Conservation (phyloP, 2,888 invertebrate genomes). For the Teleogryllus oceanicus region DNA sequence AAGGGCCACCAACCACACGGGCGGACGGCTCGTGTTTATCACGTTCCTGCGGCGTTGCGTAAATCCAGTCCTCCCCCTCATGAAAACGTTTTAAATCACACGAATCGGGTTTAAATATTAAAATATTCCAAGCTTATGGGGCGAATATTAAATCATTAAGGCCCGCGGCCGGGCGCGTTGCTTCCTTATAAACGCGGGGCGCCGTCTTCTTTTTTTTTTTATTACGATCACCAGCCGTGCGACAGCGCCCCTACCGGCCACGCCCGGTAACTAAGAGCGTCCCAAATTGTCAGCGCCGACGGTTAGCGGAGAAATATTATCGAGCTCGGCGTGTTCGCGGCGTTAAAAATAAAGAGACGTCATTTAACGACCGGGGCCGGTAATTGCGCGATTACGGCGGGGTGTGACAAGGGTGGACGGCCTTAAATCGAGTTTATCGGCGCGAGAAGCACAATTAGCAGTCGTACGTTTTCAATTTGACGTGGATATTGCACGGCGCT, state of each 20-base stretch:
- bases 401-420: neutral
- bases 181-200: neutral
- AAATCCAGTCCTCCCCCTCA: slow-evolving; percentile 1
- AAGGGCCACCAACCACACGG: no score
- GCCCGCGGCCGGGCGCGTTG: neutral
- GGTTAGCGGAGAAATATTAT: neutral
- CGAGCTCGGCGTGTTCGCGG: neutral
- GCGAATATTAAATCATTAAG: slow-evolving; percentile 18
- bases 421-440: slow-evolving; percentile 8
- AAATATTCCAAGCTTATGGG: slow-evolving; percentile 18
- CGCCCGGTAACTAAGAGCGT: neutral
- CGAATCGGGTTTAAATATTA: neutral
- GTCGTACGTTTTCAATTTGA: slow-evolving; percentile 9
- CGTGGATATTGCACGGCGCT: neutral
- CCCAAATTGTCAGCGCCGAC: slow-evolving; percentile 9
- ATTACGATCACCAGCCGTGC: neutral
- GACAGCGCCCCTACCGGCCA: neutral
- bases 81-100: neutral
- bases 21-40: neutral
- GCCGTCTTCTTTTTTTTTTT: neutral
- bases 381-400: neutral
- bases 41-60: neutral
- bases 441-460: slow-evolving; percentile 3
- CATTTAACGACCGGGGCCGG: neutral
- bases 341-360: slow-evolving; percentile 3